Evolutionary conservation across 2,888 invertebrate species (phyloP).

Genomic region (Leptopilina myrica): DNA sequence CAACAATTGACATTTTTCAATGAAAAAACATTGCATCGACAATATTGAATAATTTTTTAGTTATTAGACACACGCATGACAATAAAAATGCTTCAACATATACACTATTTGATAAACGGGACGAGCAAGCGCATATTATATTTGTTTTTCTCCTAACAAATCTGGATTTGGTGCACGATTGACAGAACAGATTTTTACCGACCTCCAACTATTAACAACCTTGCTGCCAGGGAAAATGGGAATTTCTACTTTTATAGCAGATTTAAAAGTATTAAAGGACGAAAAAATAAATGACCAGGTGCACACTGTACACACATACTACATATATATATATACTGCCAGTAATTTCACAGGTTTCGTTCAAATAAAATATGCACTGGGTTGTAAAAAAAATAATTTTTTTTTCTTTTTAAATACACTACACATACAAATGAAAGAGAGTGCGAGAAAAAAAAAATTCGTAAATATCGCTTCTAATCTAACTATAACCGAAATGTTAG

Average conservation of each 20-base stretch:
- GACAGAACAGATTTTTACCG: constrained; percentile 8
- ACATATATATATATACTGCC: neutral
- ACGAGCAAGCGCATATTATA: neutral
- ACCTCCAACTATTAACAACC: constrained; percentile 16
- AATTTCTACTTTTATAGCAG: constrained; percentile 8
- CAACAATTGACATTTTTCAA: too few relatives aligned
- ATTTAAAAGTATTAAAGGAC: constrained; percentile 29
- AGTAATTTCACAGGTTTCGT: neutral
- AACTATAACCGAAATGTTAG: neutral
- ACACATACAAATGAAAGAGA: too few relatives aligned
- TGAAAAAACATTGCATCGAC: too few relatives aligned
- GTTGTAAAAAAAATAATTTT: neutral
- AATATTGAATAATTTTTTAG: too few relatives aligned
- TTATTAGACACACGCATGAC: neutral
- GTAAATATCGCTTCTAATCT: neutral
- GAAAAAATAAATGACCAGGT: neutral
- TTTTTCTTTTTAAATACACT: too few relatives aligned
- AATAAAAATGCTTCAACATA: neutral
- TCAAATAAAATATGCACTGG: neutral
- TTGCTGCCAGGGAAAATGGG: constrained; percentile 18
- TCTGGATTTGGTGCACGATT: constrained; percentile 30
- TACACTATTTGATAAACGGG: neutral
- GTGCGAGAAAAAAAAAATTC: neutral
- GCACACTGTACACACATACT: too few relatives aligned
- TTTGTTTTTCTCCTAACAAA: constrained; percentile 23